Base-by-base conservation (phyloP, 2,113 vertebrate genomes). In the Mystacornis crossleyi region DNA sequence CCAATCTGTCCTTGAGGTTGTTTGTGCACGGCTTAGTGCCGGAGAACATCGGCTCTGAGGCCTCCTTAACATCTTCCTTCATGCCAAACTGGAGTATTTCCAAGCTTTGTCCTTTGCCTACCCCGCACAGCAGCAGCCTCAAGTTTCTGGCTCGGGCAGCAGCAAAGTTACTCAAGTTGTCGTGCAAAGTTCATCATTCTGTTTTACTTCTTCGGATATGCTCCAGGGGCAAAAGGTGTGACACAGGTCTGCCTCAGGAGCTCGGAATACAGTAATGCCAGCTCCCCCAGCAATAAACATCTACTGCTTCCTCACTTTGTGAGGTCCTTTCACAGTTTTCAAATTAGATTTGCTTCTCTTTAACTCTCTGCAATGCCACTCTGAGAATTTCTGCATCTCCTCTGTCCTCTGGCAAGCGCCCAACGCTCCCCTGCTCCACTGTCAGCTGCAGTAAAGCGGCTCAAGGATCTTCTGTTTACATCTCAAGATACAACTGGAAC, bases 231-330 rank as follows among this genome's bases (percentile, higher is more conserved):
- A 19, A 28, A 33, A 65, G 28, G 3, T 55, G 23, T 6, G 31
- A 51, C 33, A 15, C 28, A 20, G 31, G 8, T 42, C 34, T 95
- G 38, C 47, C 42, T 74, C 72, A 67, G 73, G 55, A 89, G 47
- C 38, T 81, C 3, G 0, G 69, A 24, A 33, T 2, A 51, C 7
- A 72, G 24, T 45, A 40, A 36, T 6, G 11, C 14, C 60, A 85
- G 25, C 8, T 10, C 12, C 0, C 0, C 24, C 43, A 51, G 3
- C 26, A 58, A 77, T 8, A 40, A 70, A 26, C 8, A 75, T 10
- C 33, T 29, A 34, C 36, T 81, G 73, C 64, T 85, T 2, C 15
- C 31, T 93, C 50, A 51, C 9, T 53, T 75, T 29, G 6, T 0
- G 2, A 67, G 29, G 24, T 64, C 16, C 24, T 83, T 75, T 69